Evolutionary conservation across 2,888 invertebrate species (phyloP), one percentile per base, ranked within the genome.

Genomic region (Noctuana brunneofusca): DNA sequence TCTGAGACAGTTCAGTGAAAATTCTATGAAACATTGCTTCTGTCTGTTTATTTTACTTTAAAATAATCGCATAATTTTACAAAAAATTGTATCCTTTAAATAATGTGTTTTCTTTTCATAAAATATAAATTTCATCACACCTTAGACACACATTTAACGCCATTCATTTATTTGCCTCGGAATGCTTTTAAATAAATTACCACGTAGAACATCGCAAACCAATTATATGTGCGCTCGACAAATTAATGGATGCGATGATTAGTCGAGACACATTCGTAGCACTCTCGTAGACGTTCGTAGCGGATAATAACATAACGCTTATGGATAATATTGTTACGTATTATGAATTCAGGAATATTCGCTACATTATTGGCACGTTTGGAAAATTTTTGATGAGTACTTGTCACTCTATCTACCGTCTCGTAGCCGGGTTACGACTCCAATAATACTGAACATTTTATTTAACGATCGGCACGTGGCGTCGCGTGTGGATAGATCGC

Each of bases 361-460:
- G 71, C 65, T 70, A 69, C 57, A 22, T 46, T 78, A 69, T 80
- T 78, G 78, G 74, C 73, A 76, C 76, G 76, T 76, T 75, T 62
- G 67, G 70, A 70, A 71, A 77, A 76, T 74, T 43, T 80, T 75
- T 73, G 75, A 69, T 76, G 72, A n/a, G 75, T 76, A 80, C 79
- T 87, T 82, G 80, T 80, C 84, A 86, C 84, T 78, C 78, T 75
- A 81, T 83, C 73, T 75, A 72, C 74, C 74, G 76, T 77, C 76
- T 77, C 76, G 79, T 82, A 84, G 81, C 80, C 77, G 75, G 77
- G 79, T 82, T 78, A 78, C 74, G 72, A 70, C 66, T 71, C 66
- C 70, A 70, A 75, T 78, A 76, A 75, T 81, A 81, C 75, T 75
- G 78, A 78, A 81, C 75, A 75, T 83, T 83, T 79, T 76, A 79